Evolutionary conservation across 1,140 invertebrate genomes (phyloP), one percentile per base, ranked within the genome.

Genomic region (Sitophilus oryzae): DNA sequence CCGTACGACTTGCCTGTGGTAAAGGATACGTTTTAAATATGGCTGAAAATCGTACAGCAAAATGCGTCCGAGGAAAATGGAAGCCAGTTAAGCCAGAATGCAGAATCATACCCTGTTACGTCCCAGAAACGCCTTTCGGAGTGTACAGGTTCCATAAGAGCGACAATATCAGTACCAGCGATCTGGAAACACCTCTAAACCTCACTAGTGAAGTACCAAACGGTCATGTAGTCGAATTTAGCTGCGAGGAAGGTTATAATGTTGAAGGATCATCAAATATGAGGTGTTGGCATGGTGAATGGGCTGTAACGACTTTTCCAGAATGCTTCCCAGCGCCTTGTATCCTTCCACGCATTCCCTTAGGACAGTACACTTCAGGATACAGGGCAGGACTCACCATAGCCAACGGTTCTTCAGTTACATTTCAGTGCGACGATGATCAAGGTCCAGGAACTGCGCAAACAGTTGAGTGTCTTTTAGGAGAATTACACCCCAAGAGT

Each of bases 311-410:
- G 14, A 77, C 79, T 38, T 79, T 85, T 65, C 87, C 88, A 0
- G 85, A 89, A 66, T 91, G 88, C 72, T 78, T 81, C 14, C 82
- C 87, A 82, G 83, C 84, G 10, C 85, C 87, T 0, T 91, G 88
- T 66, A 78, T 83, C 23, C 73, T 91, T 6, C 88, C 88, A 1
- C 71, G 78, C 1, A 81, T 91, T 16, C 71, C 77, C 6, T 78
- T 87, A 37, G 85, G 88, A 0, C 80, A 84, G 18, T 91, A 91
- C 65, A 75, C 83, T 57, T 79, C 81, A 3, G 86, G 87, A 0
- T 90, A 89, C 72, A 72, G 87, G 36, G 77, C 83, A 5, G 88
- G 88, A 2, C 74, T 89, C 0, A 88, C 84, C 0, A 87, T 90
- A 19, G 84, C 83, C 1, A 86, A 90, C 65, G 87, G 86, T 0